Conservation (phyloP, 2,797 vertebrate species). For the Garrulus glandarius region DNA sequence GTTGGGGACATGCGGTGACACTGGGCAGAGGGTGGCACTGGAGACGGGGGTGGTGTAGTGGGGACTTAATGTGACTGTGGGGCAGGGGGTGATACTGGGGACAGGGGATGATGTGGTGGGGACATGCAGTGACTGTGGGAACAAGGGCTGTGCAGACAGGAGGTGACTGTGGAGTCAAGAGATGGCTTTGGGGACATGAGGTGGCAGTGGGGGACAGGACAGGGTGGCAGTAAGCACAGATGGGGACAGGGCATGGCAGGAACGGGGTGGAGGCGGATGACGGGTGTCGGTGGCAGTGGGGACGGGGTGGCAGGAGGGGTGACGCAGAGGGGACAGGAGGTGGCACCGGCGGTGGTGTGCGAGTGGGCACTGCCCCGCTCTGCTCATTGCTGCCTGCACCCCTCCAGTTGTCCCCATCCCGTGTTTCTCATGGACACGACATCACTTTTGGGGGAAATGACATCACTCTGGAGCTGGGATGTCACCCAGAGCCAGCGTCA, state of each 20-base stretch:
- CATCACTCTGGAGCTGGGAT: not conserved
- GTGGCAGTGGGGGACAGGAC: not conserved
- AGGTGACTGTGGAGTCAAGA: not conserved
- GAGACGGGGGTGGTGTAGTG: not conserved
- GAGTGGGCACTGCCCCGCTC: rapidly evolving
- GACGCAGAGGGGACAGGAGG: not conserved
- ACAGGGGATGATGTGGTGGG: not conserved
- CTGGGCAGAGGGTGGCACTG: not conserved
- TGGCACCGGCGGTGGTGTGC: rapidly evolving
- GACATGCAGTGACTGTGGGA: too few species aligned
- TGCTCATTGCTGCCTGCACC: not conserved
- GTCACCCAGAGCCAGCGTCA: not conserved
- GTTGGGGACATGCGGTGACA: not conserved
- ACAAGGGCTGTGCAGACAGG: not conserved
- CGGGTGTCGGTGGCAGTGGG: not conserved
- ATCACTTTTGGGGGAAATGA: not conserved
- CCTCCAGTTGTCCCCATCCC: not conserved
- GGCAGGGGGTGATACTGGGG: not conserved
- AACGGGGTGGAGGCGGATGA: not conserved
- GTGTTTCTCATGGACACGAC: not conserved
- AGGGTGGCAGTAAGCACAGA: not conserved
- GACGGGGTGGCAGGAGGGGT: not conserved
- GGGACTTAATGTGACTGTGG: not conserved
- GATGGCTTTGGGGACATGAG: too few species aligned
- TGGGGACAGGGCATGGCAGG: not conserved